Evolutionary conservation across 2,113 vertebrate species (phyloP).

Genomic region (Rhinichthys klamathensis): DNA sequence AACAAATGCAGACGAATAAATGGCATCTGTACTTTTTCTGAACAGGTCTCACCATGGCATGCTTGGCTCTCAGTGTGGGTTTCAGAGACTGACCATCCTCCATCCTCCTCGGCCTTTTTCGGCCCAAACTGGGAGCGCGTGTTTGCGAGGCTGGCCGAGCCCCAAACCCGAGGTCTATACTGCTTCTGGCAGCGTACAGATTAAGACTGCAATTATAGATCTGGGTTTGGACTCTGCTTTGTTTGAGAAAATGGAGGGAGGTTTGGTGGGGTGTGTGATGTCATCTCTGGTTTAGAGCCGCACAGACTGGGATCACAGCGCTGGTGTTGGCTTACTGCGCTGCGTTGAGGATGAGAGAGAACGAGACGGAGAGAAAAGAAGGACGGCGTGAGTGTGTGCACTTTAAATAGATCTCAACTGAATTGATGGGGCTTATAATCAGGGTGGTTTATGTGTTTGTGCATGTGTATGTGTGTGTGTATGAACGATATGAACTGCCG

Average conservation of each 20-base stretch:
- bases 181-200: slow-evolving; percentile 74
- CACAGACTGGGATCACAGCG: slow-evolving; percentile 59
- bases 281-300: slow-evolving; percentile 71
- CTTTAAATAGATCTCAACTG: slow-evolving; percentile 24
- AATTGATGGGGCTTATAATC: slow-evolving; percentile 3
- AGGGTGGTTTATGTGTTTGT: slow-evolving; percentile 6
- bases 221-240: slow-evolving; percentile 74
- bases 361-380: slow-evolving; percentile 49
- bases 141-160: slow-evolving; percentile 68
- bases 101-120: slow-evolving; percentile 30
- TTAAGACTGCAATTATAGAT: slow-evolving; percentile 77
- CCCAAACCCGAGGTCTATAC: slow-evolving; percentile 72
- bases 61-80: slow-evolving; percentile 1
- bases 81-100: slow-evolving; percentile 43
- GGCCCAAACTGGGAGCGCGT: slow-evolving; percentile 71
- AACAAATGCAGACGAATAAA: slow-evolving; percentile 12
- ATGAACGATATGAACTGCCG: neutral
- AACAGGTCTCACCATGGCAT: neutral
- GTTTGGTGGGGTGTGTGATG: slow-evolving; percentile 64
- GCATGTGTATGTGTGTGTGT: slow-evolving; percentile 15
- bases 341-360: slow-evolving; percentile 51
- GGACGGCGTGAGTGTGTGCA: neutral
- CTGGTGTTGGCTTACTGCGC: slow-evolving; percentile 65
- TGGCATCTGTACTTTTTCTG: neutral
- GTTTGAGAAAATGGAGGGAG: slow-evolving; percentile 64